Conservation (phyloP, 2,113 vertebrate species). For the Casuarius casuarius region DNA sequence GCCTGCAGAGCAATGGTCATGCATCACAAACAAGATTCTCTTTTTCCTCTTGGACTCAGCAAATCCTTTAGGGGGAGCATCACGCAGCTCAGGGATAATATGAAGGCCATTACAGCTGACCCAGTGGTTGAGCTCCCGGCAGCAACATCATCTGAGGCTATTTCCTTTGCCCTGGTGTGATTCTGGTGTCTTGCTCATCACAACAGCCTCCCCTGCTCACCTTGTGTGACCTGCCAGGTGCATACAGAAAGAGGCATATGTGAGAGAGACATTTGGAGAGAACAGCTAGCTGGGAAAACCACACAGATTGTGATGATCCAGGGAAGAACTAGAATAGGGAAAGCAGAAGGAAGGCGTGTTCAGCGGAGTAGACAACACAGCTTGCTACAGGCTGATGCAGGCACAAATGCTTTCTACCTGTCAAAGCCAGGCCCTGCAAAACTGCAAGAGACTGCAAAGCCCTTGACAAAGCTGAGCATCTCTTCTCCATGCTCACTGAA, state of each 20-base stretch:
- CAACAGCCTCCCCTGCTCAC: not conserved
- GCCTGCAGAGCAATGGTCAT: fast-evolving
- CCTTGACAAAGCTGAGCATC: not conserved
- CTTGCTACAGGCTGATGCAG: not conserved
- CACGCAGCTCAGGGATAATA: not conserved
- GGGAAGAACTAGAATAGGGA: not conserved
- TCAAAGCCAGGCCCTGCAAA: not conserved
- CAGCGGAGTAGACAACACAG: not conserved
- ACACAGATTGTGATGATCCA: not conserved
- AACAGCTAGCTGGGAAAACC: not conserved
- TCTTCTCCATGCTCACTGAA: no score
- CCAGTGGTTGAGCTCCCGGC: not conserved
- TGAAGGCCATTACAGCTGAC: not conserved
- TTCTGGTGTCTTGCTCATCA: not conserved
- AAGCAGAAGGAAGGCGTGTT: not conserved
- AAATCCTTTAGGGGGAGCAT: not conserved
- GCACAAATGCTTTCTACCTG: not conserved
- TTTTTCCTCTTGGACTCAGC: not conserved
- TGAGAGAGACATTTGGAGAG: not conserved
- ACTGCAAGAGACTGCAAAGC: not conserved
- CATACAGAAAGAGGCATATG: not conserved
- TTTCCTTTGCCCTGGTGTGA: not conserved
- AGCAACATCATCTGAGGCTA: not conserved
- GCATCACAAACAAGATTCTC: not conserved
- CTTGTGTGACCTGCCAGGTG: not conserved